Evolutionary conservation across 2,888 invertebrate species (phyloP).

Genomic region (Lapara coniferarum): DNA sequence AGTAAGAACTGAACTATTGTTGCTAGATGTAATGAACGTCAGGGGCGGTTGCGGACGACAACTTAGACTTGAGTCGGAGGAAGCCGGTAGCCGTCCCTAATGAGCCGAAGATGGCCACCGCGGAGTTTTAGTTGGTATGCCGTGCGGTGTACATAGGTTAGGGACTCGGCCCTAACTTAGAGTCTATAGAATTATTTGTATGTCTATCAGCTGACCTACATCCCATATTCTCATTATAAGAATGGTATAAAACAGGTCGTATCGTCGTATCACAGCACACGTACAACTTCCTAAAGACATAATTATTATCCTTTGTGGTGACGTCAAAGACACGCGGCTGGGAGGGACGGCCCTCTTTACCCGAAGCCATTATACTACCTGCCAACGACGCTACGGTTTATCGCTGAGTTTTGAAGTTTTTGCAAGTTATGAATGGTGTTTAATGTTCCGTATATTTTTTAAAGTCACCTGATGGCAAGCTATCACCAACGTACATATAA

Average conservation of each 20-base stretch:
- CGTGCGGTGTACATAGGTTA: no score
- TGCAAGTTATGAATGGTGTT: neutral
- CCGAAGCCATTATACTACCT: slow-evolving; percentile 16
- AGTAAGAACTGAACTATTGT: no score
- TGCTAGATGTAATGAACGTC: no score
- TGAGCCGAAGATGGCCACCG: no score
- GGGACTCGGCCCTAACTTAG: no score
- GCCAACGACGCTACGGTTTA: slow-evolving; percentile 8
- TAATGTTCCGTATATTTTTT: no score
- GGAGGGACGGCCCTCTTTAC: slow-evolving; percentile 12
- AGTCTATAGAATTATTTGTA: no score
- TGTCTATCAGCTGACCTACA: neutral
- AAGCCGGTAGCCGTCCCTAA: no score
- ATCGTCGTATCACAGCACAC: neutral
- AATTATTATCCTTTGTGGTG: slow-evolving; percentile 25
- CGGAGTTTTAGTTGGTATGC: no score
- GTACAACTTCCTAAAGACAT: slow-evolving; percentile 19
- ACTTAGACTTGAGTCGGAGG: no score
- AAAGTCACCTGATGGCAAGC: neutral
- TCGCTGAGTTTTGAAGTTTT: slow-evolving; percentile 4
- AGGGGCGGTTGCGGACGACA: no score
- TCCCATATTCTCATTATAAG: neutral
- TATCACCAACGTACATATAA: no score
- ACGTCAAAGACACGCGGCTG: slow-evolving; percentile 16
- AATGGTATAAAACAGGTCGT: neutral